Base-by-base conservation (phyloP, 1,140 invertebrate genomes). In the Heliothis subflexa region DNA sequence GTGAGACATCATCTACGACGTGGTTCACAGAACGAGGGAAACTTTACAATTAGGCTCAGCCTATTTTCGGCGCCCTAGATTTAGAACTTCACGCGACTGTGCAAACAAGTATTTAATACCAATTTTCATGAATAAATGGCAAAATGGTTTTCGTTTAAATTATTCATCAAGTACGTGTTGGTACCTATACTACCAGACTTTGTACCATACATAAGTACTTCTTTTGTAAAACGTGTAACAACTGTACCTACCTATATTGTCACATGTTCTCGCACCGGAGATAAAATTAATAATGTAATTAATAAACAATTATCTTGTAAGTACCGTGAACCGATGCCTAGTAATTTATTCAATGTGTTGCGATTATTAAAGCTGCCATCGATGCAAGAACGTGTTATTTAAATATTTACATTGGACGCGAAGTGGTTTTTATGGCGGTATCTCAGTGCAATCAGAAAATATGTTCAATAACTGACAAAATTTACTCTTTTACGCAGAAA, bases 11-110 rank as follows among this genome's bases (percentile, higher is more conserved):
- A 28, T 47, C 25, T 40, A 3, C 33, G 40, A 13, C n/a, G 47
- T 13, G 68, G 21, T 55, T 33, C 68, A 71, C 68, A 55, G 21
- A 16, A 55, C 28, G 25, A 16, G 68, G 28, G 50, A 71, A 71
- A 71, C n/a, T 71, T 11, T 54, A 40, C 68, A 33, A 71, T 68
- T 50, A 68, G 64, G 13, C 21, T 68, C 64, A 21, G 4, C 54
- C 40, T 55, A 71, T 71, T 55, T 40, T 40, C 33, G 33, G 33
- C 7, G 7, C 33, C 33, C 9, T 55, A 55, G 40, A 16, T 50
- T 25, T 68, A 49, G 45, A 47, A 62, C 59, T 49, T 0, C 11
- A 40, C 28, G 33, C 28, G 13, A 62, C 11, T 11, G 3, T 28
- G 10, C 9, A 5, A n/a, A 18, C 33, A 50, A 68, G 13, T 28